Evolutionary conservation across 2,113 vertebrate genomes (phyloP), one percentile per base, ranked within the genome.

Genomic region (Euleptes europaea): DNA sequence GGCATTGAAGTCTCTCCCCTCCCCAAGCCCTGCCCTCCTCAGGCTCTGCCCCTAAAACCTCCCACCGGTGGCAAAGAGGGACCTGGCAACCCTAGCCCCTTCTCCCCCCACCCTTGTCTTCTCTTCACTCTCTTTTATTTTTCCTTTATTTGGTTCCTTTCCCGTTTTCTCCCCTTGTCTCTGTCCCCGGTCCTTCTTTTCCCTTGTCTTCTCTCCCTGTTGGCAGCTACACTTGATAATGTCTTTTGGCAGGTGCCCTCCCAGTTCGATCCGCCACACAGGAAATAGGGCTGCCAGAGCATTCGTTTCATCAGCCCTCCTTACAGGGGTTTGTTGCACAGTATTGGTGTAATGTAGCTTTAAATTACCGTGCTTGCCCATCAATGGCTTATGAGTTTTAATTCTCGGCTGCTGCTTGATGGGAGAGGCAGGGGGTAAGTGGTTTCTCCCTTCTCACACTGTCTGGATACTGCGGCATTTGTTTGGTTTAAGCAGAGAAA

Each of bases 261-360:
- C 71, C 17, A 26, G 23, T 74, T 49, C 82, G 33, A 5, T 47
- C 82, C 19, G 1, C 40, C 11, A 15, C 0, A 28, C 0, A 1
- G 57, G 65, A 0, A n/a, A n/a, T n/a, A 65, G 0, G 54, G 51
- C 47, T 35, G 63, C 74, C 31, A 60, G 3, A 2, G 17, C 1
- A 1, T 70, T 73, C 66, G 23, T 54, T 69, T 71, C 1, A 31
- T 14, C 63, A 9, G 0, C 1, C 0, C 72, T 67, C 1, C 23
- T n/a, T 3, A 5, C 40, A 1, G 6, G 78, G 33, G 35, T 57
- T 4, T 44, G 9, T 71, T 66, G 81, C 31, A 21, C 51, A 76
- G 70, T 1, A 65, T 49, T 31, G 0, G 77, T n/a, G n/a, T n/a
- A n/a, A 10, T 1, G 1, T 28, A 11, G 42, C 0, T 4, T 14